Percentiles rank a stretch among this genome's conserved stretches.
These are phyloP conservation scores for Ophiodon elongatus DNA, from an alignment of 2,113 vertebrate genomes.

Conservation along the genomic window DNA sequence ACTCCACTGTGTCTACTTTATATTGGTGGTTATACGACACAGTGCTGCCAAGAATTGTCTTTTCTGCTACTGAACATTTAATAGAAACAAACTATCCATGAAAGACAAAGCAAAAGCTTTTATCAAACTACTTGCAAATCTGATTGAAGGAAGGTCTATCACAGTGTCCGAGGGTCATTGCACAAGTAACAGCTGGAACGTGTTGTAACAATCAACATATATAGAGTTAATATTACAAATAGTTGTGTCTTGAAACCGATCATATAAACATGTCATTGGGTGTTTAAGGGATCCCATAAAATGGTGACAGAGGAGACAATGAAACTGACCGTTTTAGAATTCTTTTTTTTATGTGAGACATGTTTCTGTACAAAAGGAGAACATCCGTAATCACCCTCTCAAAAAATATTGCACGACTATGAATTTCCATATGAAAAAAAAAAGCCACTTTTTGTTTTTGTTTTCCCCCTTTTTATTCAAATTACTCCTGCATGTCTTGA, in stretches of 20 bases:
- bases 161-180: constrained; percentile 20
- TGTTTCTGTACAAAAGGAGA: constrained; percentile 29
- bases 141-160: constrained; percentile 53
- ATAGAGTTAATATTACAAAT: constrained; percentile 15
- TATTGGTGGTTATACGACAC: constrained; percentile 67
- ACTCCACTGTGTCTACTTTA: constrained; percentile 76
- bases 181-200: constrained; percentile 41
- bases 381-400: constrained; percentile 25
- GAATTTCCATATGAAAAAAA: constrained; percentile 19
- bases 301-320: constrained; percentile 24
- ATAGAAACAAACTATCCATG: constrained; percentile 73
- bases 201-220: constrained; percentile 23
- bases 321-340: constrained; percentile 38
- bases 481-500: constrained; percentile 27
- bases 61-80: constrained; percentile 70
- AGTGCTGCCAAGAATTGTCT: constrained; percentile 63
- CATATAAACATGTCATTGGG: constrained; percentile 29
- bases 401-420: constrained; percentile 24
- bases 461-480: constrained; percentile 50
- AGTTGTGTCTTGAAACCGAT: constrained; percentile 21
- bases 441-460: constrained; percentile 23
- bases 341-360: no score
- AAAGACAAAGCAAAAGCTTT: constrained; percentile 61
- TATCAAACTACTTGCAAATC: constrained; percentile 56
- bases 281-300: constrained; percentile 37